A percentile compares a stretch with the other conserved stretches of the same genome.
Evolutionary conservation across 2,888 invertebrate genomes (phyloP).

Genomic region (Dioctria rufipes): DNA sequence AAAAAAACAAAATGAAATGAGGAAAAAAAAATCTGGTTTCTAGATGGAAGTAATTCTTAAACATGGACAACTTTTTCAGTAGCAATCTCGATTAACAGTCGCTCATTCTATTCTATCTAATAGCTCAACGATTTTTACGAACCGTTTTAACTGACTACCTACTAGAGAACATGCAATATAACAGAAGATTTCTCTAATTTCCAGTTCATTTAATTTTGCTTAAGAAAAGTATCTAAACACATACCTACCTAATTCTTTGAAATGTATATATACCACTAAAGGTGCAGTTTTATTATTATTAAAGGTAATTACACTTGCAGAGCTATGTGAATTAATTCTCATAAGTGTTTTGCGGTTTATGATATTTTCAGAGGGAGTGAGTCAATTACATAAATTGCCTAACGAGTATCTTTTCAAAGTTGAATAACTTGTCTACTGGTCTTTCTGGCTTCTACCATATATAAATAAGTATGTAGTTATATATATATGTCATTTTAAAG

Average conservation of each 20-base stretch:
- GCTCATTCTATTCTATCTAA: background rate
- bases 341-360: conserved; percentile 30
- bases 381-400: conserved; percentile 33
- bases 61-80: background rate
- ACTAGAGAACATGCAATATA: background rate
- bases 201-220: background rate
- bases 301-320: conserved; percentile 16
- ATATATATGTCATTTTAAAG: too few relatives aligned
- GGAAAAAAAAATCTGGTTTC: background rate
- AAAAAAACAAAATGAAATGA: too few relatives aligned
- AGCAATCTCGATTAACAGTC: background rate
- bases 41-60: background rate
- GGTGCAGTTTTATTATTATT: background rate
- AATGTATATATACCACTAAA: background rate
- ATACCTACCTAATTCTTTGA: background rate
- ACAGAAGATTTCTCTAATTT: background rate
- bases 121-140: background rate
- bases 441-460: conserved; percentile 32
- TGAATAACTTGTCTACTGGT: conserved; percentile 34
- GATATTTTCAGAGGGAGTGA: conserved; percentile 44
- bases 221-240: background rate
- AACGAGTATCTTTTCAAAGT: conserved; percentile 30
- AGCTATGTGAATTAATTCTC: background rate
- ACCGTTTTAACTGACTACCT: background rate
- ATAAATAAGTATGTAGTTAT: background rate